Base-by-base conservation (phyloP, 2,113 vertebrate species). In the Atlantisia rogersi region DNA sequence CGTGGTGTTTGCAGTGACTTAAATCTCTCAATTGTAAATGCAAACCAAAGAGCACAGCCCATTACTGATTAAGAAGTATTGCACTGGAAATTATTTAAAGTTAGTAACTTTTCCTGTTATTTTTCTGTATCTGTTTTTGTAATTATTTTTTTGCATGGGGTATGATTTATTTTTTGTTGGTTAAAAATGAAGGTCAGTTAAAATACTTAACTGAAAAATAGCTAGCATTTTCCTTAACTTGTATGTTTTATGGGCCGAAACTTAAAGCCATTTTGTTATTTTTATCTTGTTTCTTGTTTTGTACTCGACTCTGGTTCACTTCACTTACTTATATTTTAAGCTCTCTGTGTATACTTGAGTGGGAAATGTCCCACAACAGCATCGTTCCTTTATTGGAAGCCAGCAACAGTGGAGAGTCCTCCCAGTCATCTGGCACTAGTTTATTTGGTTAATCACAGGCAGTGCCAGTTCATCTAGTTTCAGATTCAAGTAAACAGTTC, bases 1-100 rank as follows among this genome's bases (percentile, higher is more conserved):
- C 48, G 3, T 46, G 16, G 26, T 95, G 91, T 95, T 89, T 95
- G 88, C 95, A 92, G 69, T 95, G 95, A 92, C 77, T 92, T 95
- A 81, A 88, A 86, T 29, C 69, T 89, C 69, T 97, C 89, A 53
- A 95, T 95, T 83, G 75, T 86, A 95, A 95, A 94, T 75, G 81
- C 67, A 95, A 95, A 81, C 83, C n/a, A 68, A 62, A 37, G 48
- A 89, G 42, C 48, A 94, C 94, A 94, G 35, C 29, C 64, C 22
- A 75, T 95, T 83, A 55, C 64, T 42, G 83, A 17, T 68, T 88
- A 60, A 68, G 60, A 78, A 94, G 17, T 39, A 26, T 78, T 78
- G 28, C 31, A 63, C 60, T 84, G 56, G 19, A 86, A 92, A 69
- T 82, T 19, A 35, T 21, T 16, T n/a, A 14, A 28, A 90, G n/a